Evolutionary conservation across 2,888 invertebrate genomes (phyloP), one percentile per base, ranked within the genome.

Genomic region (Drosophila buzzatii): DNA sequence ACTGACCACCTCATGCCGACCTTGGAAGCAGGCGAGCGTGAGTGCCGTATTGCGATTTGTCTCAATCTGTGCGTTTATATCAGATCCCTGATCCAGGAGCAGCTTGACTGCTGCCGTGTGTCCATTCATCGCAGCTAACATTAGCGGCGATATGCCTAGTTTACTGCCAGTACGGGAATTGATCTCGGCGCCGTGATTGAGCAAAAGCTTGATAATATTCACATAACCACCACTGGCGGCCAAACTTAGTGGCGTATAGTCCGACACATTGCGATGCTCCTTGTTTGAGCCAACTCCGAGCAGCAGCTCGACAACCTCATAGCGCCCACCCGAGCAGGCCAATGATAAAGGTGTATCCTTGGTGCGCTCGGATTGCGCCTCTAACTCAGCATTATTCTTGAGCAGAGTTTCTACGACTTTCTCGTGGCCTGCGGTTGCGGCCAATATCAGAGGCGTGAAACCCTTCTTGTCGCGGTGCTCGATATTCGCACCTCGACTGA

Each of bases 111-210:
- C 99, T 71, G 98, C 97, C 91, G 97, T 96, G 92, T 98, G 98
- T 0, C 99, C 99, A 94, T 99, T 99, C 99, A 99, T 99, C 31
- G 99, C 98, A 20, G 99, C 99, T 91, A 99, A 93, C 99, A 99
- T 99, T 62, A 99, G 95, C 6, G 99, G 99, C 1, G 99, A 99
- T 90, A 99, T 99, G 81, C 99, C 99, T 66, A 99, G 94, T 94
- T 99, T 99, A 79, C 98, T 98, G 55, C 99, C 99, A 58, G 98
- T 98, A 79, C 98, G 95, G 18, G 99, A 99, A 94, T 99, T 99
- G 83, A 99, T 99, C 94, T 99, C 99, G 49, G 99, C 99, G 88
- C 98, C 99, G 93, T 98, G 97, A 91, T 96, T 97, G 52, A 99
- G 94, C 76, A 99, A 94, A 73, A 99, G 95, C 90, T 98, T 97